Percentiles rank a stretch among this genome's conserved stretches.
phyloP scores from a whole-genome alignment of 2,888 invertebrate genomes.

The Drosophila recens region DNA sequence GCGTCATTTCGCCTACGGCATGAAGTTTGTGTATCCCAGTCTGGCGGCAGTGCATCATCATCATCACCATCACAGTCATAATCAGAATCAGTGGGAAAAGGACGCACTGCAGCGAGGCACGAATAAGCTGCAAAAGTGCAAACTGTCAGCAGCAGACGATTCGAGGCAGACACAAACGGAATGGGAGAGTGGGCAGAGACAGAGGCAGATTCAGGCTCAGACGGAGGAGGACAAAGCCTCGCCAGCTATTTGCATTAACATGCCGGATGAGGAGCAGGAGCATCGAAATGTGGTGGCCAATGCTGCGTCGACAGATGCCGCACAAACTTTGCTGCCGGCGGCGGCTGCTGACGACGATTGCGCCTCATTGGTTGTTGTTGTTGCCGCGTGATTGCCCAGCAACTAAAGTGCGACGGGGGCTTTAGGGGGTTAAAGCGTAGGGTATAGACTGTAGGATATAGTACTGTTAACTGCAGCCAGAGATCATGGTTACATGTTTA shows the following conservation, averaged over 20 bases:
- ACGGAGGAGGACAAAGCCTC: conserved; percentile 52
- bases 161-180: conserved; percentile 37
- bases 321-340: conserved; percentile 68
- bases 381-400: conserved; percentile 79
- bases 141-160: conserved; percentile 70
- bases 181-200: conserved; percentile 31
- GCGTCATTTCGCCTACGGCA: conserved; percentile 83
- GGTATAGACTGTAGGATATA: background rate
- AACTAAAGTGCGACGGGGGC: conserved; percentile 28
- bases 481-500: conserved; percentile 60
- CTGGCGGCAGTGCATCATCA: conserved; percentile 83
- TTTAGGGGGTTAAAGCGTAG: background rate
- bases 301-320: conserved; percentile 44
- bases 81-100: conserved; percentile 76
- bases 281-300: conserved; percentile 46
- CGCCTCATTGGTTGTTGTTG: conserved; percentile 75
- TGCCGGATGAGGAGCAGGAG: conserved; percentile 61
- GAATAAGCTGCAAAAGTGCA: conserved; percentile 76
- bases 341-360: conserved; percentile 77
- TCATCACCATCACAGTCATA: conserved; percentile 62
- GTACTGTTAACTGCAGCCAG: conserved; percentile 3
- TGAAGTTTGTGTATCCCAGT: conserved; percentile 84
- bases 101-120: conserved; percentile 62
- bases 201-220: conserved; percentile 1
- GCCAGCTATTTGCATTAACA: conserved; percentile 78